Evolutionary conservation across 2,797 vertebrate species (phyloP).

Genomic region (Eleutherodactylus coqui): DNA sequence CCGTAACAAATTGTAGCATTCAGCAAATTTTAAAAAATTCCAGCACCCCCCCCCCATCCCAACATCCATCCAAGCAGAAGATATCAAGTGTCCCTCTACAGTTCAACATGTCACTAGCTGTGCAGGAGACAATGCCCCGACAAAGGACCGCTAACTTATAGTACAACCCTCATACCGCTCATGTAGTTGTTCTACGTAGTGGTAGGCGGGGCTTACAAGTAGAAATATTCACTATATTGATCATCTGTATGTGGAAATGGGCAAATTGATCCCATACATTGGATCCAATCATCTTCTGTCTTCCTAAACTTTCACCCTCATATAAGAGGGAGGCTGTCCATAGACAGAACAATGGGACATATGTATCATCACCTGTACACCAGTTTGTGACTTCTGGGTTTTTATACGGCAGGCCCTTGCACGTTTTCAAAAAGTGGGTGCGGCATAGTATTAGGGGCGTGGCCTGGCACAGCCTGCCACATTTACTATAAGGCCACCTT

Average conservation of each 20-base stretch:
- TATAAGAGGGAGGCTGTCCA: too few species aligned
- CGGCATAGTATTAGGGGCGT: too few species aligned
- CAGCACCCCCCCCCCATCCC: neutral
- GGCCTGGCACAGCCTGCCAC: too few species aligned
- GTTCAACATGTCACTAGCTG: neutral
- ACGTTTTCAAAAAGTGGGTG: too few species aligned
- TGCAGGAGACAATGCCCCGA: neutral
- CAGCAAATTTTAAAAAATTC: neutral
- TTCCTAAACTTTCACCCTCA: too few species aligned
- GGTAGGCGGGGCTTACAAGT: neutral
- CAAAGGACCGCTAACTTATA: neutral
- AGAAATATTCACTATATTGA: neutral
- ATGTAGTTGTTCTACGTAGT: neutral
- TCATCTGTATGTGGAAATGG: neutral
- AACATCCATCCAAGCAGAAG: neutral
- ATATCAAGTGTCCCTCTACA: neutral
- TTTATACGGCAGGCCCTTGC: too few species aligned
- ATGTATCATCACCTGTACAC: too few species aligned
- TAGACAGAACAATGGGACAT: too few species aligned
- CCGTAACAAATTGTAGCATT: conserved; percentile 8
- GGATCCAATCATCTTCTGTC: neutral
- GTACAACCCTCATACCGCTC: neutral
- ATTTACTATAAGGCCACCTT: too few species aligned
- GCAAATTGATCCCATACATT: neutral
- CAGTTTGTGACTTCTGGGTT: too few species aligned